Evolutionary conservation across 2,888 invertebrate genomes (phyloP).

Genomic region (Peribatodes rhomboidaria): DNA sequence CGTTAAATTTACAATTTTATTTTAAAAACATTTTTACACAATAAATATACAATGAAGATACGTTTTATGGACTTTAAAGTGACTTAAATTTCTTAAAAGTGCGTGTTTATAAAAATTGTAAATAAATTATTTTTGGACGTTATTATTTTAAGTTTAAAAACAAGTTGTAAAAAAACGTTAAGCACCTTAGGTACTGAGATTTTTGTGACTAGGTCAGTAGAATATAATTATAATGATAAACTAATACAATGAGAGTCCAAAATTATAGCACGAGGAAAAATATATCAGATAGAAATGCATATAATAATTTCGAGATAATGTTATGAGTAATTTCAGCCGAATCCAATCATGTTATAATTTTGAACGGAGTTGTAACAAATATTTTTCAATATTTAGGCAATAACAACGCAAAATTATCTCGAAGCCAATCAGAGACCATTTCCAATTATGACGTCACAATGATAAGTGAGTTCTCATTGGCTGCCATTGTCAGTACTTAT

Average conservation of each 20-base stretch:
- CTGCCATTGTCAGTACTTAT: not conserved
- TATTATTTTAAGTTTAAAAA: conserved; percentile 44
- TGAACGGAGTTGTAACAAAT: not conserved
- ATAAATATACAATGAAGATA: conserved; percentile 50
- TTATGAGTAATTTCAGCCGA: not conserved
- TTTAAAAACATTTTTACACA: conserved; percentile 46
- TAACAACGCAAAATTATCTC: not conserved
- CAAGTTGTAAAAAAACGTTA: conserved; percentile 26
- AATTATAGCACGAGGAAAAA: not conserved
- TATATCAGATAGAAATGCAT: not conserved
- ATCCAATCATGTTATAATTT: not conserved
- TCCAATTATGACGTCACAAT: not conserved
- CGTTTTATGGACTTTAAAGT: conserved; percentile 46
- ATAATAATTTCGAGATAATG: too few relatives aligned
- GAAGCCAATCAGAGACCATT: not conserved
- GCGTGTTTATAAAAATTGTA: conserved; percentile 54
- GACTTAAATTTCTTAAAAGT: conserved; percentile 41
- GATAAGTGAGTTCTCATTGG: not conserved
- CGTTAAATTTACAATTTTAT: conserved; percentile 42
- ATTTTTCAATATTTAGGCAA: not conserved
- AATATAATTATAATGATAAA: not conserved
- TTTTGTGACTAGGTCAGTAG: conserved; percentile 42
- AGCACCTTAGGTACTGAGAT: conserved; percentile 41
- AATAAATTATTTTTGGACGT: conserved; percentile 59
- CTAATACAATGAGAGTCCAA: not conserved